Conservation (phyloP, 1,140 invertebrate genomes). For the Drosophila nasuta region DNA sequence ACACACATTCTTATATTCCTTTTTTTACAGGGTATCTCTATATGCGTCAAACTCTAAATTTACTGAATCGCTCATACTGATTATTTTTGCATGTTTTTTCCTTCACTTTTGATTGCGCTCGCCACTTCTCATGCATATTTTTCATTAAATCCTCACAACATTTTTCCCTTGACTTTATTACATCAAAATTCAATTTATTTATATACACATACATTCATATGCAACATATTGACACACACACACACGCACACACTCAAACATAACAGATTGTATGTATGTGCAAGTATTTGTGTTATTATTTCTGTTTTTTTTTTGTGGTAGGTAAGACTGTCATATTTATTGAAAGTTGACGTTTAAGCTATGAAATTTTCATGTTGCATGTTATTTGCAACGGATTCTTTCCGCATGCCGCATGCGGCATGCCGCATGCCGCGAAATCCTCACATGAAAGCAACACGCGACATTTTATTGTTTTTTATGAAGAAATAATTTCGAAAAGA, state of each 20-base stretch:
- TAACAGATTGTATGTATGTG: not conserved
- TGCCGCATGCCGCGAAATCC: slow-evolving; percentile 44
- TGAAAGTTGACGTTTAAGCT: slow-evolving; percentile 67
- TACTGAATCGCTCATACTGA: not conserved
- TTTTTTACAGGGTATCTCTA: not conserved
- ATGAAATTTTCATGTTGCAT: slow-evolving; percentile 65
- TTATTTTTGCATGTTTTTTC: slow-evolving; percentile 3
- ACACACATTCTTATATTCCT: too few relatives aligned
- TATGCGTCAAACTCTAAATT: not conserved
- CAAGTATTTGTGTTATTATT: slow-evolving; percentile 23
- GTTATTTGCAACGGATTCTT: slow-evolving; percentile 58
- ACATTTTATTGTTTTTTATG: slow-evolving; percentile 58
- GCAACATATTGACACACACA: slow-evolving; percentile 2
- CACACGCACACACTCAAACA: slow-evolving; percentile 9
- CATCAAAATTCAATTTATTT: slow-evolving; percentile 65
- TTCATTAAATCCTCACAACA: slow-evolving; percentile 61
- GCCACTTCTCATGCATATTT: slow-evolving; percentile 27
- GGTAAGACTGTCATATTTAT: slow-evolving; percentile 42
- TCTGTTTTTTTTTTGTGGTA: not conserved
- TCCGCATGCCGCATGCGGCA: slow-evolving; percentile 48
- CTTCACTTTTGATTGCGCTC: slow-evolving; percentile 9
- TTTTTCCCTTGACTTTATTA: slow-evolving; percentile 66
- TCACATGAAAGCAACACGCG: slow-evolving; percentile 46
- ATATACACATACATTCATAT: slow-evolving; percentile 4
- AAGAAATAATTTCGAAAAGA: slow-evolving; percentile 26